A percentile compares a stretch with the other conserved stretches of the same genome.
These are phyloP conservation scores for Fulica atra DNA, from an alignment of 2,113 vertebrate genomes.

Conservation along the genomic window DNA sequence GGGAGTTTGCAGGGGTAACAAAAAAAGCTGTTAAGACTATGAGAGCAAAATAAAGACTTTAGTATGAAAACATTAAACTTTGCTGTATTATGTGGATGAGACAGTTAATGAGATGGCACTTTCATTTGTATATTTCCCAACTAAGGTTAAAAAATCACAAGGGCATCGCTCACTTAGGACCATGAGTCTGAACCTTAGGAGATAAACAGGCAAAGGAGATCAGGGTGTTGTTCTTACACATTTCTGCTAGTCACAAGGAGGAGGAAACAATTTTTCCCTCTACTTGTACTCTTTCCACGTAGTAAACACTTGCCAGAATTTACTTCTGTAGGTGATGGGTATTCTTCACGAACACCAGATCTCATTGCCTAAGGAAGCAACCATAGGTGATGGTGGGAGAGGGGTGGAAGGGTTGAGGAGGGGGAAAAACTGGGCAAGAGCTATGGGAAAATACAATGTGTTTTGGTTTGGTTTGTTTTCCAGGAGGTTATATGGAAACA, in stretches of 20 bases:
- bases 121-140: neutral
- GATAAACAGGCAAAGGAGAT: neutral
- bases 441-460: neutral
- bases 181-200: neutral
- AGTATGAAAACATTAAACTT: neutral
- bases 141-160: neutral
- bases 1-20: neutral
- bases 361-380: neutral
- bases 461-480: neutral
- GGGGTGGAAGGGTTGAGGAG: neutral
- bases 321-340: neutral
- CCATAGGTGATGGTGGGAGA: neutral
- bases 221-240: neutral
- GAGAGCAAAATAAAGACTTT: neutral
- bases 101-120: neutral
- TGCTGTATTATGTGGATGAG: neutral
- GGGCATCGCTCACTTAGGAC: neutral
- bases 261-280: neutral
- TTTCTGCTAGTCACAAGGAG: neutral
- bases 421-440: neutral
- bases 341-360: neutral
- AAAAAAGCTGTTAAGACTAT: neutral
- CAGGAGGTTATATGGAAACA: constrained; percentile 89
- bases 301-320: neutral
- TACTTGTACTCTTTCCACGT: neutral